Base-by-base conservation (phyloP, 2,888 invertebrate genomes). In the Oligia strigilis region DNA sequence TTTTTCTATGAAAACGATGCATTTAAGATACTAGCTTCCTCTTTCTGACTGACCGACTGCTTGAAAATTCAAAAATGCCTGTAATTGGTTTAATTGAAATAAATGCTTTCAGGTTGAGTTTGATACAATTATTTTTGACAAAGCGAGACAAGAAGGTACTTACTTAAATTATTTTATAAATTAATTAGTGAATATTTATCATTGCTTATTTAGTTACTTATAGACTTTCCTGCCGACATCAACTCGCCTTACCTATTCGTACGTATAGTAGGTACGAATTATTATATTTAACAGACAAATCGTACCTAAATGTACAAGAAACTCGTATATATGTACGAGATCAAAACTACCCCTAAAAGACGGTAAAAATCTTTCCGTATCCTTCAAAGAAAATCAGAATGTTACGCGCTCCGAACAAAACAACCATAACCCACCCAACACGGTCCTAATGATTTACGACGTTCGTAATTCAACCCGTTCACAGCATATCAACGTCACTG, bases 381-480 rank as follows among this genome's bases (percentile, higher is more conserved):
- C 49, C 46, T 70, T 46, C 29, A 49, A 29, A 49, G 19, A 11
- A 29, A 6, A 29, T 70, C 6, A 58, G 4, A 14, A 55, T 29
- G n/a, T n/a, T 1, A 67, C n/a, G 13, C 14, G 55, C 52, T 36
- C 2, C 14, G 4, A 55, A 8, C 8, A 52, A 43, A 62, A 67
- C 29, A 23, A 49, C 17, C 46, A 4, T 23, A 66, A 40, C 52
- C 14, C 19, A 60, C n/a, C 4, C 65, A 29, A 60, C 17, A 67
- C 13, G 19, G n/a, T 49, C 13, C 29, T 1, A 64, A 60, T 75
- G 43, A 85, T 75, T 81, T 70, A 85, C 36, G 40, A 64, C 17
- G n/a, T 64, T 60, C 40, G 49, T 76, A 81, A 76, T 86, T 75
- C 58, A 23, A 81, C 29, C 29, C 40, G 55, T 72, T 75, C 65